A percentile compares a stretch with the other conserved stretches of the same genome.
phyloP scores from a whole-genome alignment of 2,888 invertebrate genomes.

The Teleiodes luculella region DNA sequence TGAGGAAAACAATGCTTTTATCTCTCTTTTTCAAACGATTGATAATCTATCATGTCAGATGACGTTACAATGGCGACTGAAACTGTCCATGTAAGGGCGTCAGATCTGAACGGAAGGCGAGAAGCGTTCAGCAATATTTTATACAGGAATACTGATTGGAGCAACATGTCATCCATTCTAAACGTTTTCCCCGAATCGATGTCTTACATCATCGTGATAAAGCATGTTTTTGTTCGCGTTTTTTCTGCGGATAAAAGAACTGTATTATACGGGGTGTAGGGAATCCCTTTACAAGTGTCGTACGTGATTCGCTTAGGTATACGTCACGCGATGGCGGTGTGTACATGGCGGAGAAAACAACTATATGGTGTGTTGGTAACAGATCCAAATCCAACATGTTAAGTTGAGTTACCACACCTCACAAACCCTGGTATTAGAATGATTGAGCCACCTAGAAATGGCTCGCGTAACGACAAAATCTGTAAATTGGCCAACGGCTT shows the following conservation, averaged over 20 bases:
- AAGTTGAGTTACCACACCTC: no score
- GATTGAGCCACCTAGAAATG: no score
- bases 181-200: background rate
- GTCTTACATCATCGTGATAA: background rate
- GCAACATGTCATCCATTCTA: conserved; percentile 2
- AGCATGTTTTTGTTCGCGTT: background rate
- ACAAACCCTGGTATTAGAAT: no score
- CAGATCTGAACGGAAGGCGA: background rate
- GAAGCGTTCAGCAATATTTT: background rate
- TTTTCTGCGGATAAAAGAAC: background rate
- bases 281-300: background rate
- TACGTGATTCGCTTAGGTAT: background rate
- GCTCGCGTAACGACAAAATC: no score
- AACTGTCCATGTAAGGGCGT: background rate
- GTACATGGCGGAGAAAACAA: background rate
- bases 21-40: no score
- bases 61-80: background rate
- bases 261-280: background rate
- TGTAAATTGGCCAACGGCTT: no score
- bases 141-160: conserved; percentile 2
- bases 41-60: no score
- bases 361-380: background rate
- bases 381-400: no score
- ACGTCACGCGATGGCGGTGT: background rate
- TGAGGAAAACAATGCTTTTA: no score